A percentile compares a stretch with the other conserved stretches of the same genome.
These are phyloP conservation scores for Drosophila ficusphila DNA, from an alignment of 1,140 invertebrate genomes.

Conservation along the genomic window DNA sequence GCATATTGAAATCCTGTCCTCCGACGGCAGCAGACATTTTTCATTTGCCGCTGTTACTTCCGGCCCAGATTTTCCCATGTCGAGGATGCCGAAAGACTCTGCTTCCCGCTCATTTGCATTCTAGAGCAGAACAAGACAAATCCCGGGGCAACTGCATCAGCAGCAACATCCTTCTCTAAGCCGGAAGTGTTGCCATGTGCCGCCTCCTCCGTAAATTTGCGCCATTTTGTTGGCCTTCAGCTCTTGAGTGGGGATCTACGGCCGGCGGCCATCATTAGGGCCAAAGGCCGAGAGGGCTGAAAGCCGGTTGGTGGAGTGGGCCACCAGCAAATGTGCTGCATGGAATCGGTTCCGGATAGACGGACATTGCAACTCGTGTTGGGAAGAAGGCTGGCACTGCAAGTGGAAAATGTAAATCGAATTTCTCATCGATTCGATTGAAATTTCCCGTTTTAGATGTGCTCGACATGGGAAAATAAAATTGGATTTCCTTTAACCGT, in stretches of 20 bases:
- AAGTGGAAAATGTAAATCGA: constrained; percentile 45
- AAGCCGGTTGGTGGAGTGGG: too few species aligned
- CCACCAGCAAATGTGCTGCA: constrained; percentile 31
- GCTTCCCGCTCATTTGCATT: constrained; percentile 63
- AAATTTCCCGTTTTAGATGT: neutral
- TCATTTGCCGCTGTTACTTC: constrained; percentile 8
- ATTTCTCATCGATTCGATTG: constrained; percentile 26
- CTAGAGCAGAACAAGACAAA: constrained; percentile 35
- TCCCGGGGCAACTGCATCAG: constrained; percentile 19
- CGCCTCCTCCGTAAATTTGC: constrained; percentile 63
- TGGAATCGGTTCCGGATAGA: constrained; percentile 36
- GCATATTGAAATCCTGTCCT: constrained; percentile 49
- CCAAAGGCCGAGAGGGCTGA: constrained; percentile 6
- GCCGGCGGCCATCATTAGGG: constrained; percentile 70
- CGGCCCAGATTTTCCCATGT: constrained; percentile 16
- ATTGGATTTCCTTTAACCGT: too few species aligned
- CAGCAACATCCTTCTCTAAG: constrained; percentile 26
- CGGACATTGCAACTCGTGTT: constrained; percentile 37
- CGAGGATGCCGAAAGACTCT: constrained; percentile 10
- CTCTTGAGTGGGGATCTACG: constrained; percentile 32
- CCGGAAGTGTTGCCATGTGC: constrained; percentile 72
- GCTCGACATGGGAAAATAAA: neutral
- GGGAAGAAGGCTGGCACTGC: constrained; percentile 11
- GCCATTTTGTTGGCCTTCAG: constrained; percentile 35
- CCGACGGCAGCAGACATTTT: constrained; percentile 7